These are phyloP conservation scores for Tachysurus vachellii DNA, from an alignment of 2,113 vertebrate genomes.

Conservation along the genomic window DNA sequence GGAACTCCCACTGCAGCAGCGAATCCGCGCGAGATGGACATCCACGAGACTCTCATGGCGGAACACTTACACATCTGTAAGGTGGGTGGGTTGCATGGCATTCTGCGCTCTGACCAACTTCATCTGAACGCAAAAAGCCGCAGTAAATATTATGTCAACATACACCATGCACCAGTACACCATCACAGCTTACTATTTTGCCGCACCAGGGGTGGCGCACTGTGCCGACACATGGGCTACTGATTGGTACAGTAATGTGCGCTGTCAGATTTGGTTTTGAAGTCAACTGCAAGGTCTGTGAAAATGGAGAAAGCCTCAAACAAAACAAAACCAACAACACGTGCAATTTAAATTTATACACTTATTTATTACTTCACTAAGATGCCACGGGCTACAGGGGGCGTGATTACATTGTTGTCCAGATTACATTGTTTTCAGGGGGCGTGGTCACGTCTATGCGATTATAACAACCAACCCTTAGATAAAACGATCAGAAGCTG, in stretches of 20 bases:
- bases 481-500: background rate
- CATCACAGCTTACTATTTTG: background rate
- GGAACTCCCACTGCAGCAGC: constrained; percentile 75
- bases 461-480: background rate
- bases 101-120: background rate
- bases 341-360: background rate
- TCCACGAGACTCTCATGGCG: constrained; percentile 90
- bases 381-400: background rate
- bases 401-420: too few species aligned
- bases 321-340: background rate
- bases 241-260: background rate
- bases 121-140: background rate
- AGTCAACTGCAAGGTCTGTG: background rate
- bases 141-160: constrained; percentile 4
- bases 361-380: background rate
- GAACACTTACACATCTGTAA: constrained; percentile 97
- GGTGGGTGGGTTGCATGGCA: constrained; percentile 74
- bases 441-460: background rate
- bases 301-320: too few species aligned
- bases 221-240: background rate
- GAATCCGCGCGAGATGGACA: constrained; percentile 82
- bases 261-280: background rate
- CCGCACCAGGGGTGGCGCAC: constrained; percentile 8
- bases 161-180: background rate
- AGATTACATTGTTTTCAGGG: background rate